Conservation (phyloP, 2,888 invertebrate genomes). For the Netelia inedita region DNA sequence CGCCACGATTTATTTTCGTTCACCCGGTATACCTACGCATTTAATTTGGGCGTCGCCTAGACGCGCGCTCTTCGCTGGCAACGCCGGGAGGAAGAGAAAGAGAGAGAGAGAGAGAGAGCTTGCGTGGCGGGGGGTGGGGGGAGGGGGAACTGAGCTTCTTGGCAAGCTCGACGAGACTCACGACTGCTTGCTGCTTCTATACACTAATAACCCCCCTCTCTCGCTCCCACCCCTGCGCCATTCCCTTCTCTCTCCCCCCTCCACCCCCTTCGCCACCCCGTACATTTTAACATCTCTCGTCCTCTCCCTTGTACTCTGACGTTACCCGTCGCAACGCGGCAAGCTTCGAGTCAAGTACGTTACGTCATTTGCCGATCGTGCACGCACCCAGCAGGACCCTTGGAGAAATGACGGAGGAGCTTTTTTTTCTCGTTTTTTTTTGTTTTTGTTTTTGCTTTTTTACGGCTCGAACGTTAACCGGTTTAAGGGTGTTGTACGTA, state of each 20-base stretch:
- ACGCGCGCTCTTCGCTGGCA: constrained; percentile 70
- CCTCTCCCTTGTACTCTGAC: constrained; percentile 10
- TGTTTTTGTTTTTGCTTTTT: neutral
- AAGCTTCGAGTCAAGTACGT: constrained; percentile 36
- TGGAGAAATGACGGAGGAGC: neutral
- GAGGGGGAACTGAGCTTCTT: neutral
- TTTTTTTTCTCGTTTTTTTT: neutral
- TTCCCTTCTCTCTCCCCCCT: neutral
- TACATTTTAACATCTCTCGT: neutral
- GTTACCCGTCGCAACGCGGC: constrained; percentile 22
- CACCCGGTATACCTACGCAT: constrained; percentile 77
- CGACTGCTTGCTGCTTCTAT: neutral
- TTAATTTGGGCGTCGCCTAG: constrained; percentile 77
- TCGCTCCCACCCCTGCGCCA: neutral
- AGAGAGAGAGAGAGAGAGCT: constrained; percentile 29
- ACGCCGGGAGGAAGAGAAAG: constrained; percentile 27
- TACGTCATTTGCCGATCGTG: constrained; percentile 59
- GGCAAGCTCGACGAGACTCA: neutral
- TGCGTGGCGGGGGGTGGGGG: constrained; percentile 13
- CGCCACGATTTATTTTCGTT: constrained; percentile 77
- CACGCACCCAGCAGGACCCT: constrained; percentile 41
- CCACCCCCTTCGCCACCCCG: too few relatives aligned
- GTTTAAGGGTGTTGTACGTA: neutral
- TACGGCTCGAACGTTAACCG: neutral
- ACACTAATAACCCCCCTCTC: neutral